phyloP scores from a whole-genome alignment of 2,113 vertebrate genomes.

The Pitta sordida region DNA sequence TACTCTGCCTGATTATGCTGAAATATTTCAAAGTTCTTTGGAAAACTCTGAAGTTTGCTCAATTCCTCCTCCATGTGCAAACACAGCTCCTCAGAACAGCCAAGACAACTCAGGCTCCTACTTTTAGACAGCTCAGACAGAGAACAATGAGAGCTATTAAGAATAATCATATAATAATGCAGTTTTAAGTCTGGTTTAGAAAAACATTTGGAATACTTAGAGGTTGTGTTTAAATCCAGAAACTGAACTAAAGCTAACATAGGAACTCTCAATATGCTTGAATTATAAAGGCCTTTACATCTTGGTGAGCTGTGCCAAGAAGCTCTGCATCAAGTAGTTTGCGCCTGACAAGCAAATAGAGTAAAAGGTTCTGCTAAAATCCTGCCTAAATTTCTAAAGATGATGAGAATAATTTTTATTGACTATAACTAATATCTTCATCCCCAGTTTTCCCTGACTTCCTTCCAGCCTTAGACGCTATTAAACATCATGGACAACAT shows the following conservation, averaged over 20 bases:
- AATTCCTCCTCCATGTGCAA: not conserved
- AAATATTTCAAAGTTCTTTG: not conserved
- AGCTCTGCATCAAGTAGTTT: not conserved
- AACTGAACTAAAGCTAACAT: not conserved
- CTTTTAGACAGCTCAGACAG: not conserved
- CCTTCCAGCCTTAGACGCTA: not conserved
- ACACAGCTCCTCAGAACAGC: not conserved
- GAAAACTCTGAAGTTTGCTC: not conserved
- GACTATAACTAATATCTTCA: not conserved
- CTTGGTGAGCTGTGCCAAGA: not conserved
- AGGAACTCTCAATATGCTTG: not conserved
- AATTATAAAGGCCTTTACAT: not conserved
- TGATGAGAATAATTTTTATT: not conserved
- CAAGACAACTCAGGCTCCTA: not conserved
- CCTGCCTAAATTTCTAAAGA: not conserved
- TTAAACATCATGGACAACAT: fast-evolving
- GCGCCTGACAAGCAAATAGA: not conserved
- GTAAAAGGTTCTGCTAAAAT: not conserved
- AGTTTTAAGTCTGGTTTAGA: not conserved
- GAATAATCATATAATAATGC: not conserved
- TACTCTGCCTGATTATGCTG: not conserved
- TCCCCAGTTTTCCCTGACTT: not conserved
- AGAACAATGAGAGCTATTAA: not conserved
- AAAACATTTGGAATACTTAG: not conserved
- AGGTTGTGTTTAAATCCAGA: not conserved